Evolutionary conservation across 2,888 invertebrate species (phyloP).

Genomic region (Protophormia terraenovae): DNA sequence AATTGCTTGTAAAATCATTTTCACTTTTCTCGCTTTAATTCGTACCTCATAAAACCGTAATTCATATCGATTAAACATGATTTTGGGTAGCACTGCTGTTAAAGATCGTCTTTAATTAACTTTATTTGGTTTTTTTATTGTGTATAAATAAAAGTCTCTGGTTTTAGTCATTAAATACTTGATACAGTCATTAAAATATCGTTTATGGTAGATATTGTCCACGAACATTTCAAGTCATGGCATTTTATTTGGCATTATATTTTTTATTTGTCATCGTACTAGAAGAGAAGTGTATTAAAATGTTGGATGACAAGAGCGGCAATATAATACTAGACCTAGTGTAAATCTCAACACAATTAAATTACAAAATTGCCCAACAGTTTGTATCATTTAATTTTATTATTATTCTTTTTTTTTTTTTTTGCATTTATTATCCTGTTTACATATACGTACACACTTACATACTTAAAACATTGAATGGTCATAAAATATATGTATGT

Average conservation of each 20-base stretch:
- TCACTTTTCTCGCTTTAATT: neutral
- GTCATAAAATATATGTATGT: neutral
- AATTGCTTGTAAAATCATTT: neutral
- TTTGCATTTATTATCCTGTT: neutral
- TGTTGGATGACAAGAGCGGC: neutral
- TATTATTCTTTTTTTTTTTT: neutral
- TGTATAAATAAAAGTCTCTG: slow-evolving; percentile 10
- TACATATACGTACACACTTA: neutral
- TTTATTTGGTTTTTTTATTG: neutral
- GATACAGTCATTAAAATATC: slow-evolving; percentile 34
- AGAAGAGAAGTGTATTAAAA: neutral
- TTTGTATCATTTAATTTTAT: slow-evolving; percentile 2
- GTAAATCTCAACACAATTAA: slow-evolving; percentile 19
- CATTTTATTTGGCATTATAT: neutral
- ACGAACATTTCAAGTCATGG: neutral
- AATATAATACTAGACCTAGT: neutral
- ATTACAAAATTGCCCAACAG: slow-evolving; percentile 12
- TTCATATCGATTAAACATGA: neutral
- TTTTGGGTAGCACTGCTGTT: neutral
- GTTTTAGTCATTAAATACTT: slow-evolving; percentile 35
- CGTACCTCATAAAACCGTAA: neutral
- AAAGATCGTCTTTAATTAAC: slow-evolving; percentile 5
- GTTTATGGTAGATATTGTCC: neutral
- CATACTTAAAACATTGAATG: neutral
- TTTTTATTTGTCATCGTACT: neutral